phyloP scores from a whole-genome alignment of 2,888 invertebrate genomes.

The Lepidocyrtinus sp. region DNA sequence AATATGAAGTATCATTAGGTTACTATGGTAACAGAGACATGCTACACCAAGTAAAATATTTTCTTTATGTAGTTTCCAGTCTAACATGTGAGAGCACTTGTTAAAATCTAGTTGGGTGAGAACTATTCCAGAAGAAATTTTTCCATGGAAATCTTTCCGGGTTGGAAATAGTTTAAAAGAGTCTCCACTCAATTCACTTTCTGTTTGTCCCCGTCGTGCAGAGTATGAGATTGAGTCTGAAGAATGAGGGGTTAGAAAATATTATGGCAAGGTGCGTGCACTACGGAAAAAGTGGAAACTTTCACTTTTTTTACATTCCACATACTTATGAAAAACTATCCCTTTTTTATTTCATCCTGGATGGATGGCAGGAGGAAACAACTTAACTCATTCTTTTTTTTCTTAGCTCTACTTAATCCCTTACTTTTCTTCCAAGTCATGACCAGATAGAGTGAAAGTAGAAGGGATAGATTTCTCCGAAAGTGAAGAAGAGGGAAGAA shows the following conservation, averaged over 20 bases:
- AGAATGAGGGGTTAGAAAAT: constrained; percentile 30
- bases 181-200: neutral
- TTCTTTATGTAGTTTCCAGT: no score
- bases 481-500: constrained; percentile 31
- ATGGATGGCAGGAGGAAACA: neutral
- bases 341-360: neutral
- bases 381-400: constrained; percentile 45
- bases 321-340: constrained; percentile 1
- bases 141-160: no score
- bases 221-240: constrained; percentile 31
- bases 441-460: constrained; percentile 32
- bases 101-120: no score
- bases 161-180: neutral
- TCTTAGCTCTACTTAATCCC: constrained; percentile 51
- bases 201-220: no score
- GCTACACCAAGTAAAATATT: no score
- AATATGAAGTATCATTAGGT: no score
- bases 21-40: no score
- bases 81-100: no score
- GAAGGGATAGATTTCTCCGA: no score
- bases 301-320: neutral
- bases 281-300: constrained; percentile 13
- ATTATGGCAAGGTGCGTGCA: neutral
- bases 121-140: no score
- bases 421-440: constrained; percentile 55